Evolutionary conservation across 92 coral and sea anemone genomes (phyloP), one percentile per base, ranked within the genome.

Genomic region (Muricea muricata): DNA sequence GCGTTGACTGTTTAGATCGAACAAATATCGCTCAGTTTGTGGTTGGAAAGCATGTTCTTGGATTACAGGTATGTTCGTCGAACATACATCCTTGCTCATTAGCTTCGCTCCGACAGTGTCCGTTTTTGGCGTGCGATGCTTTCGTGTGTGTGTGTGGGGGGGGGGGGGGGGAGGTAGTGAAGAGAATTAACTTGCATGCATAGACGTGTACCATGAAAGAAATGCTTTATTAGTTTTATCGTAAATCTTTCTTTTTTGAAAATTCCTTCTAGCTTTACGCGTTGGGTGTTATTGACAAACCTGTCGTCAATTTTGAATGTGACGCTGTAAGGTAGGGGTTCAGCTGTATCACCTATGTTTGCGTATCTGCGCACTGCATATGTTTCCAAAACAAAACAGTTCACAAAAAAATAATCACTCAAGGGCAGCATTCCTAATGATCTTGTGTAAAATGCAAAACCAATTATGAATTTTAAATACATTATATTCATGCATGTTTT

Each of bases 21-120:
- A 96, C 99, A 45, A 96, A 96, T 79, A 96, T 97, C 13, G 99
- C 99, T 30, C 99, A 96, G 93, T 96, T 96, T 87, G 94, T 96
- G 93, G 97, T 89, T 42, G 99, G 99, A 75, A 96, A 96, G 73
- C 93, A 97, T 79, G 99, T 97, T 4, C 93, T 96, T 40, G 99
- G 99, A 24, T 93, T 90, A 75, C 99, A 96, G 97, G 99, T 93
- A 85, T 30, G 60, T 29, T 33, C 17, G 12, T 17, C 11, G 6
- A 29, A 34, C 39, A 70, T 74, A 21, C 63, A 25, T 70, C 14
- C 37, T n/a, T n/a, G n/a, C n/a, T n/a, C n/a, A n/a, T n/a, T n/a
- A n/a, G n/a, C n/a, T n/a, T n/a, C n/a, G n/a, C n/a, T n/a, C n/a
- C n/a, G n/a, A n/a, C n/a, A n/a, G n/a, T n/a, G n/a, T n/a, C n/a